Evolutionary conservation across 2,113 vertebrate genomes (phyloP).

Genomic region (Xenopus borealis): DNA sequence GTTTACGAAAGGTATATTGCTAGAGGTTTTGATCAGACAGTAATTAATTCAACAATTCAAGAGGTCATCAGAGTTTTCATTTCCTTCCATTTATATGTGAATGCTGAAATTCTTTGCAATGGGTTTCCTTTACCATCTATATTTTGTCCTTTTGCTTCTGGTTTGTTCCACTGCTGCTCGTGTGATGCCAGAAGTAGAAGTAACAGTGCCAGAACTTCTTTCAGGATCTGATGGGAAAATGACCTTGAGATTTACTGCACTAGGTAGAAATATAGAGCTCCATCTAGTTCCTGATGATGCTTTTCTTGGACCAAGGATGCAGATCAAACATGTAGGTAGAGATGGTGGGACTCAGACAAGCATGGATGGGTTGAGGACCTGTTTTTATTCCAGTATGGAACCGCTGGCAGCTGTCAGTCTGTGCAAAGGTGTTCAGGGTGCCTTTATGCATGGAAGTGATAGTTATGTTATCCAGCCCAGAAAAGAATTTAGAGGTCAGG

Average conservation of each 20-base stretch:
- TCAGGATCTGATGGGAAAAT: conserved; percentile 55
- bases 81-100: no score
- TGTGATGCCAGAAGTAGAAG: conserved; percentile 47
- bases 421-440: conserved; percentile 75
- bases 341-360: conserved; percentile 36
- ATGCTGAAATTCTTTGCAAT: background rate
- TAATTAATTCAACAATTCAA: no score
- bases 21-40: no score
- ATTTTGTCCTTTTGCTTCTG: conserved; percentile 27
- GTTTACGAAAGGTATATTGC: no score
- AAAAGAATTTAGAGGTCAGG: background rate
- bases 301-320: conserved; percentile 73
- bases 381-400: conserved; percentile 76
- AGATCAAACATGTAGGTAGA: conserved; percentile 62
- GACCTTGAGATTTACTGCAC: conserved; percentile 63
- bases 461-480: conserved; percentile 76
- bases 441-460: conserved; percentile 70
- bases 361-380: conserved; percentile 57
- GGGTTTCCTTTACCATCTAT: conserved; percentile 35
- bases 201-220: conserved; percentile 52
- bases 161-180: conserved; percentile 43
- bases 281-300: conserved; percentile 71
- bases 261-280: conserved; percentile 69
- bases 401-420: conserved; percentile 77
- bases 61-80: no score